Conservation (phyloP, 2,113 vertebrate species). For the Rhabdornis inornatus region DNA sequence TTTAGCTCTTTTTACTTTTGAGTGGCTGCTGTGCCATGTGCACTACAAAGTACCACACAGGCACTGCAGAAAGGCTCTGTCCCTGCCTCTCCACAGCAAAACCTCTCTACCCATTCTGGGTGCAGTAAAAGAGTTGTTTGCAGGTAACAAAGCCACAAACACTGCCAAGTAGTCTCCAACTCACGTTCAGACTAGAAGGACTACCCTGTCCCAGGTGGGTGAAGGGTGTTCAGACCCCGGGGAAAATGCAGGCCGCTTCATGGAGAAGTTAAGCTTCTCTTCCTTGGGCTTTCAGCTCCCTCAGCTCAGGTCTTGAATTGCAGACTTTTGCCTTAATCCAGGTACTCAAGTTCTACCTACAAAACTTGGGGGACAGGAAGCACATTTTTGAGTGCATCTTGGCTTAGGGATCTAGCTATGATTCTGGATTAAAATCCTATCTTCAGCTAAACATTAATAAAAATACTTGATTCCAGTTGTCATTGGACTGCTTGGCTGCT, state of each 20-base stretch:
- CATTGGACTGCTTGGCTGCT: neutral
- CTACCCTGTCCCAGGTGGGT: neutral
- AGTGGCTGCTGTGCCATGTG: neutral
- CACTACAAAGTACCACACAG: neutral
- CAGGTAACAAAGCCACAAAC: neutral
- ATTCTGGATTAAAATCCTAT: neutral
- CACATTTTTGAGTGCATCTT: neutral
- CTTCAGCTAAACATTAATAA: neutral
- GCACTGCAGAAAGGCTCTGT: neutral
- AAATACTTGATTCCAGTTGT: neutral
- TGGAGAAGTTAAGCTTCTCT: accelerated
- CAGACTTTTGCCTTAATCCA: neutral
- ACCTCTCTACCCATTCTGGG: neutral
- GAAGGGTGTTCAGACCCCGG: neutral
- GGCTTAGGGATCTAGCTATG: neutral
- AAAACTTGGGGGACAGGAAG: neutral
- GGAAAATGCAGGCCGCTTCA: neutral
- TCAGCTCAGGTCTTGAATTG: neutral
- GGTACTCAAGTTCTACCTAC: neutral
- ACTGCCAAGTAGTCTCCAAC: neutral
- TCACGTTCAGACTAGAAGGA: neutral
- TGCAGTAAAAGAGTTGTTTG: neutral
- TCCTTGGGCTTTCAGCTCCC: neutral
- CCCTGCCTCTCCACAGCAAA: neutral
- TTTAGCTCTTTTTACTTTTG: neutral